Conservation (phyloP, 2,113 vertebrate genomes). For the Tachuris rubrigastra region DNA sequence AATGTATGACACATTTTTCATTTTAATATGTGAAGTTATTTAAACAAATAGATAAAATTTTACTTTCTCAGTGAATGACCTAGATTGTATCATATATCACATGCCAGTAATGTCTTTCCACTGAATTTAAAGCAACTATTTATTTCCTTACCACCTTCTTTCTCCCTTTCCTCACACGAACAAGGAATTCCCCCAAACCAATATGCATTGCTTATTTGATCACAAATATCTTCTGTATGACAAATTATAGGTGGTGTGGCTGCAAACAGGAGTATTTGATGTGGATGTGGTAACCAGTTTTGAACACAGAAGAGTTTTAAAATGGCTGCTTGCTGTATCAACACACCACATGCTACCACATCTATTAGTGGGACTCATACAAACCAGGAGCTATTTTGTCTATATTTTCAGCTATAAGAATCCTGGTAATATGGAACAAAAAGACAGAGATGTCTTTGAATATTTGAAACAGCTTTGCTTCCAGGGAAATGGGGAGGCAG, state of each 20-base stretch:
- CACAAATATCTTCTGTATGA: slow-evolving; percentile 3
- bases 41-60: background rate
- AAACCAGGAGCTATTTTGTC: background rate
- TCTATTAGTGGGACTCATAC: background rate
- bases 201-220: background rate
- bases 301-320: slow-evolving; percentile 21
- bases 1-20: background rate
- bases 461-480: background rate
- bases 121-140: background rate
- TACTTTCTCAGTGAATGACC: background rate
- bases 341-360: background rate
- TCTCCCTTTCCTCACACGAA: background rate
- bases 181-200: background rate
- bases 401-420: slow-evolving; percentile 21
- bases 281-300: slow-evolving; percentile 7
- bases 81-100: background rate
- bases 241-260: background rate
- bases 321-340: slow-evolving; percentile 4
- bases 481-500: background rate
- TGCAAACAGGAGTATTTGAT: slow-evolving; percentile 13
- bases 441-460: background rate
- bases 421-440: background rate
- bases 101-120: background rate
- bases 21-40: background rate
- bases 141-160: background rate